Evolutionary conservation across 2,888 invertebrate genomes (phyloP).

Genomic region (Lysandra coridon): DNA sequence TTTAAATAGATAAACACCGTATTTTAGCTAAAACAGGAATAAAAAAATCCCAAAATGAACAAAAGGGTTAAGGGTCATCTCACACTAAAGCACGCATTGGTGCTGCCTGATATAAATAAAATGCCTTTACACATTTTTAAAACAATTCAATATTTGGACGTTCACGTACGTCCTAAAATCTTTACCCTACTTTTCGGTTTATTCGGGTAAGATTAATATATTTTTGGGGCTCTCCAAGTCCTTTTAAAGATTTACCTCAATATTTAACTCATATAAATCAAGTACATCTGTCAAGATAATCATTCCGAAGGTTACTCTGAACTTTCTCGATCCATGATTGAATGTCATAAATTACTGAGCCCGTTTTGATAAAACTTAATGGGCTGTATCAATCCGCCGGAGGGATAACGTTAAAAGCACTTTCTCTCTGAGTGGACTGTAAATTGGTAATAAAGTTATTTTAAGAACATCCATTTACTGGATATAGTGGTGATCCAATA

Average conservation of each 20-base stretch:
- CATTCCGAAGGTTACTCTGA: neutral
- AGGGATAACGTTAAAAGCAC: constrained; percentile 19
- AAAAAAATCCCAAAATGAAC: too few relatives aligned
- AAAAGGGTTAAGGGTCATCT: too few relatives aligned
- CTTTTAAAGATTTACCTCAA: too few relatives aligned
- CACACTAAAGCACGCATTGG: too few relatives aligned
- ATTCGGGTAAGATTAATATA: neutral
- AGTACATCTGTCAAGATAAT: neutral
- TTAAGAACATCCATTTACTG: neutral
- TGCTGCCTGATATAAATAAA: too few relatives aligned
- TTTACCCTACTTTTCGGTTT: too few relatives aligned
- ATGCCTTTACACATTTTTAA: too few relatives aligned
- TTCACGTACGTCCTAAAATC: too few relatives aligned
- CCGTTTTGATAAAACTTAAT: constrained; percentile 25
- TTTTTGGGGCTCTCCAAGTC: too few relatives aligned
- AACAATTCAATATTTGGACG: too few relatives aligned
- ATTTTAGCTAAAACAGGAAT: too few relatives aligned
- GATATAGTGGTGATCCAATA: neutral
- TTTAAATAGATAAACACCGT: too few relatives aligned
- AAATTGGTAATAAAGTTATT: constrained; percentile 1
- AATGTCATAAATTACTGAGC: constrained; percentile 21
- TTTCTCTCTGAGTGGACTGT: neutral
- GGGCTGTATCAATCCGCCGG: constrained; percentile 2
- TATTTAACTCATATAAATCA: neutral
- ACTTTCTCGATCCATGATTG: neutral